Evolutionary conservation across 1,140 invertebrate species (phyloP), one percentile per base, ranked within the genome.

Genomic region (Venturia canescens): DNA sequence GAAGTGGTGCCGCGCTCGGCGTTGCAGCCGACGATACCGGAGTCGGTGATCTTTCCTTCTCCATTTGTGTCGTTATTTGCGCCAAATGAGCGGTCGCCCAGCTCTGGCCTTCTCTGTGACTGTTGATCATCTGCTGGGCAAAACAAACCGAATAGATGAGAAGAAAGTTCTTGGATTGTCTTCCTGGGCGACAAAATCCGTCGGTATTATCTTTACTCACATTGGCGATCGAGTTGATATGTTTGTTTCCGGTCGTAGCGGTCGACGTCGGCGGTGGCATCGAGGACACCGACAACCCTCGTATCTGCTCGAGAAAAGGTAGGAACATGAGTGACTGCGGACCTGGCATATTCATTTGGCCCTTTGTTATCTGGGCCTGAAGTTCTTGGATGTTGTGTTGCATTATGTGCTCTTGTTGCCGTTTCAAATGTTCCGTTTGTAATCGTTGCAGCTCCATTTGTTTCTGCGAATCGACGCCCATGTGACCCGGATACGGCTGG

Each of bases 351-450:
- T 83, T 87, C 82, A 91, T 78, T 75, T 89, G 88, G 78, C 86
- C 84, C 82, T 92, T 92, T 67, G 86, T 90, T 85, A 92, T 89
- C 74, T 91, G 91, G 80, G 93, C 93, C 88, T 94, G 93, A 34
- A 94, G 83, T 84, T 94, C 93, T 82, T 94, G 93, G 38, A 94
- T 92, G 85, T 92, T 93, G 82, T 93, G 92, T 82, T 92, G 93
- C 75, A 92, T 90, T 80, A 92, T 90, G 84, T 92, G 92, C 84
- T 93, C 92, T 84, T 92, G 92, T 81, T 93, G 93, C 81, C 91
- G 90, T 82, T 91, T 92, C 79, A 93, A 86, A 72, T 92, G 92
- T 81, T 93, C 93, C 80, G 91, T 90, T 80, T 93, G 93, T 85
- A 93, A 85, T 81, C 92, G 90, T 82, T 93, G 92, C 85, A 93